Evolutionary conservation across 2,888 invertebrate genomes (phyloP).

Genomic region (Rhodophaea formosa): DNA sequence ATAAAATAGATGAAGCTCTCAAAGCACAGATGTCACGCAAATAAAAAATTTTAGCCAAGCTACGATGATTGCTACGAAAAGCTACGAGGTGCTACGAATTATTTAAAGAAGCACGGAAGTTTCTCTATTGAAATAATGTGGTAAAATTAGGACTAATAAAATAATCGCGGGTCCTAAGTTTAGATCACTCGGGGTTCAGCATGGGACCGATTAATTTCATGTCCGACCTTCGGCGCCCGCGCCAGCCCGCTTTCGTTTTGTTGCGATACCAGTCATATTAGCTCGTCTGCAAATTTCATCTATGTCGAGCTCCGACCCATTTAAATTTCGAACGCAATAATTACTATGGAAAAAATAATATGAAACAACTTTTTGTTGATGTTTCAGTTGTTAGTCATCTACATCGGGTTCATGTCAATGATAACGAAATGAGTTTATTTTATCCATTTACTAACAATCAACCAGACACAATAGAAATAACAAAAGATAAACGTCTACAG

Average conservation of each 20-base stretch:
- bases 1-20: too few species aligned
- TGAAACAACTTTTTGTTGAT: not conserved
- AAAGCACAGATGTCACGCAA: too few species aligned
- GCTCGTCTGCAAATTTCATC: constrained; percentile 60
- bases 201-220: constrained; percentile 22
- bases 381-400: not conserved
- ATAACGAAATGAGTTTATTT: too few species aligned
- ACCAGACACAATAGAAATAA: too few species aligned
- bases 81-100: not conserved
- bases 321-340: constrained; percentile 29
- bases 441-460: too few species aligned
- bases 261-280: constrained; percentile 41
- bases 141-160: too few species aligned
- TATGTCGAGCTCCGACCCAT: constrained; percentile 43
- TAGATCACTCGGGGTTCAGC: not conserved
- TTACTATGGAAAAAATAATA: not conserved
- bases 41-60: not conserved
- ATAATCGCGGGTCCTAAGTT: too few species aligned
- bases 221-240: not conserved
- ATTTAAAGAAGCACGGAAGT: not conserved
- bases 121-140: too few species aligned
- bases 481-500: too few species aligned
- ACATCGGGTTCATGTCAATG: too few species aligned
- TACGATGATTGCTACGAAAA: not conserved
- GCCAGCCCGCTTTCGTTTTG: constrained; percentile 24